Conservation (phyloP, 2,113 vertebrate species). For the Microcebus tavaratra region DNA sequence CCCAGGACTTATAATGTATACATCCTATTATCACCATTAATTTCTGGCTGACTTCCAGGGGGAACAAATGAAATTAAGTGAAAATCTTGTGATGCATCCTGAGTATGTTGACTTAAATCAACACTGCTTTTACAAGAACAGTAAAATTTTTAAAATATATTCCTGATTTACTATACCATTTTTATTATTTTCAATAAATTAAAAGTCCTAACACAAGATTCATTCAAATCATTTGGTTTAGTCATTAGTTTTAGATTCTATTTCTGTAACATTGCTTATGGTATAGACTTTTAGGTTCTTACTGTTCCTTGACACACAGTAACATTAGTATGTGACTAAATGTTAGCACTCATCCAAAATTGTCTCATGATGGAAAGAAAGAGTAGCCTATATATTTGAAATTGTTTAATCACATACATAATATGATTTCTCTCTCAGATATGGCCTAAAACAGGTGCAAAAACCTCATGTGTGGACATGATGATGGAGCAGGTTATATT, state of each 20-base stretch:
- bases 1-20: not conserved
- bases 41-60: not conserved
- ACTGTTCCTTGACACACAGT: not conserved
- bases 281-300: not conserved
- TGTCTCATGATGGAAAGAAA: conserved; percentile 5
- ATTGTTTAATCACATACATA: conserved; percentile 34
- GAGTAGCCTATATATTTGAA: conserved; percentile 9
- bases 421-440: conserved; percentile 38
- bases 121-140: not conserved
- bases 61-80: not conserved
- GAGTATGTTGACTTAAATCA: conserved; percentile 20
- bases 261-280: not conserved
- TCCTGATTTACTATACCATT: not conserved
- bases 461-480: not conserved
- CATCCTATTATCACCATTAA: not conserved
- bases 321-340: conserved; percentile 22
- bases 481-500: conserved; percentile 64
- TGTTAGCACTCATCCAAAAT: conserved; percentile 39
- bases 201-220: not conserved
- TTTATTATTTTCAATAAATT: conserved; percentile 20
- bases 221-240: not conserved
- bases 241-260: not conserved
- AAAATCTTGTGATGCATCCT: conserved; percentile 21
- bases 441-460: not conserved
- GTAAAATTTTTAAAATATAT: not conserved